Percentiles rank a stretch among this genome's conserved stretches.
These are phyloP conservation scores for Genyomyrus donnyi DNA, from an alignment of 2,113 vertebrate species.

Conservation along the genomic window DNA sequence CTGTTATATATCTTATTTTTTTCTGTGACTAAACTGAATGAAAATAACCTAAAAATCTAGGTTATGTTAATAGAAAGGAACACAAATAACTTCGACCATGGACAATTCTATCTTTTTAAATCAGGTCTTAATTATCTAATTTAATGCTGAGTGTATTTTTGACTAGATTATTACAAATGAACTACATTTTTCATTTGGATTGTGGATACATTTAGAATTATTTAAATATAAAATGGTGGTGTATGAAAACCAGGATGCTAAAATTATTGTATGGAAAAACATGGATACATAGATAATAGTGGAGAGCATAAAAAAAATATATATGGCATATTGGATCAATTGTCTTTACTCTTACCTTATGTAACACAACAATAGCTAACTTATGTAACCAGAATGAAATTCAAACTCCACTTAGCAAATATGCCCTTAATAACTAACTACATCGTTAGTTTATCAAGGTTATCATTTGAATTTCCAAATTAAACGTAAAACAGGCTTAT, in stretches of 20 bases:
- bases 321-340: neutral
- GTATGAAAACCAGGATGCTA: neutral
- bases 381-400: neutral
- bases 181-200: neutral
- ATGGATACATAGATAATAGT: neutral
- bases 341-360: neutral
- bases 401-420: neutral
- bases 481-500: neutral
- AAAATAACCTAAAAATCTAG: neutral
- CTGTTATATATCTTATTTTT: neutral
- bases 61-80: neutral
- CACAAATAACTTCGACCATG: neutral
- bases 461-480: neutral
- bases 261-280: neutral
- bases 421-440: neutral
- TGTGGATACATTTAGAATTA: neutral
- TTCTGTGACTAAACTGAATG: neutral
- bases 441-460: neutral
- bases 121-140: neutral
- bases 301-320: neutral
- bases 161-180: neutral
- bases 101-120: neutral
- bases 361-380: neutral
- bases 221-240: neutral
- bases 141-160: neutral